Evolutionary conservation across 2,113 vertebrate species (phyloP), one percentile per base, ranked within the genome.

Genomic region (Bubo scandiacus): DNA sequence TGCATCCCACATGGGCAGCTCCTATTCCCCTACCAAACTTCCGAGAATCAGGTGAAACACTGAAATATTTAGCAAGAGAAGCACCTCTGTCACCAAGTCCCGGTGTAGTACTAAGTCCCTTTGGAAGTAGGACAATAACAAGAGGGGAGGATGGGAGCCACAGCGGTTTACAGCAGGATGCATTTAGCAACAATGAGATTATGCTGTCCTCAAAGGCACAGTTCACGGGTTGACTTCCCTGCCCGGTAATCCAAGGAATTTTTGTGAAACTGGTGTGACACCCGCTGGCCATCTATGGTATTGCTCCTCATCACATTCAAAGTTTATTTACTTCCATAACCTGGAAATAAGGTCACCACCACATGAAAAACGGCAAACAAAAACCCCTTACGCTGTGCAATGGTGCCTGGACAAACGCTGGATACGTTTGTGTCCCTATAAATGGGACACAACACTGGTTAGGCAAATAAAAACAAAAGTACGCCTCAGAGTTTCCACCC

Each of bases 211-310:
- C 52, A 18, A 25, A 43, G 27, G 36, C 14, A 10, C 20, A 11
- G 25, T 6, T 14, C 67, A 2, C 25, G 3, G 17, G n/a, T 1
- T 42, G 43, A 8, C 58, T 54, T 26, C 15, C 22, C 43, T 17
- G 47, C n/a, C 27, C 1, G 0, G 4, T 3, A 20, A 65, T 0
- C 1, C 15, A 12, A 42, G 23, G 58, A 22, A 27, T 26, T 75
- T 86, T 47, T 78, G 79, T 85, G 89, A 83, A 83, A 92, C 90
- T 95, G 89, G 34, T 5, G 7, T 97, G 98, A 52, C 98, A 94
- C 90, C 96, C 36, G 8, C 88, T 95, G 98, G 94, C 38, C 78
- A 7, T 9, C 38, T 65, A 6, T 38, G 26, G 67, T 66, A 94
- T n/a, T 73, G 72, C 74, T 1, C 5, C 34, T 52, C 14, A 40